Evolutionary conservation across 2,888 invertebrate genomes (phyloP).

Genomic region (Dexiosoma caninum): DNA sequence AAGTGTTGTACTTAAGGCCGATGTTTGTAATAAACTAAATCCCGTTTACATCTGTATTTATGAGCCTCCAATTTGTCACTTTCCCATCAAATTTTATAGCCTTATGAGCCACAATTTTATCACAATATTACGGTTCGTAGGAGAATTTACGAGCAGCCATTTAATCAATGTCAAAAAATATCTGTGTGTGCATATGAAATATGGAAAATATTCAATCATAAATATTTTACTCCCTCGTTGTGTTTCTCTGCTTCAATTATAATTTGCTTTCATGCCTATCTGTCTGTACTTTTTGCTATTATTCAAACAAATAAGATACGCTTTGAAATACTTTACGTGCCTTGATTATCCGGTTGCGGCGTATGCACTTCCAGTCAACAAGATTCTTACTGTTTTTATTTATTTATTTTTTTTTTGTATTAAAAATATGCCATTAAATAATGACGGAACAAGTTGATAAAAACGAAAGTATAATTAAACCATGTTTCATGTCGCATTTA

Average conservation of each 20-base stretch:
- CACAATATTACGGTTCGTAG: not conserved
- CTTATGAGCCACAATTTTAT: not conserved
- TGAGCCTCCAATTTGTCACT: too few relatives aligned
- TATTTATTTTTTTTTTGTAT: too few relatives aligned
- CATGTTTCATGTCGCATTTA: not conserved
- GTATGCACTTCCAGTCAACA: not conserved
- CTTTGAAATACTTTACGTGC: slow-evolving; percentile 49
- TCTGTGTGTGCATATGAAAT: too few relatives aligned
- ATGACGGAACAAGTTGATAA: slow-evolving; percentile 32
- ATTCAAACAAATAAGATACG: not conserved
- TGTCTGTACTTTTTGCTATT: not conserved
- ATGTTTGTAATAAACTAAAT: too few relatives aligned
- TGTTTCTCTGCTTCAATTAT: not conserved
- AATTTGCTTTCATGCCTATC: not conserved
- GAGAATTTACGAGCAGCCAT: not conserved
- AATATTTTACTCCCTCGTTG: slow-evolving; percentile 1
- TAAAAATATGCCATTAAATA: slow-evolving; percentile 22
- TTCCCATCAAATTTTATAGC: not conserved
- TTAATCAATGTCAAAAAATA: not conserved
- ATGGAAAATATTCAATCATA: not conserved
- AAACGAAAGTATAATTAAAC: not conserved
- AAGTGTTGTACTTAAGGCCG: too few relatives aligned
- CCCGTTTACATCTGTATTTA: too few relatives aligned
- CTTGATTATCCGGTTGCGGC: slow-evolving; percentile 31
- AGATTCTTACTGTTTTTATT: not conserved